Evolutionary conservation across 2,888 invertebrate species (phyloP), one percentile per base, ranked within the genome.

Genomic region (Temnothorax ravouxi): DNA sequence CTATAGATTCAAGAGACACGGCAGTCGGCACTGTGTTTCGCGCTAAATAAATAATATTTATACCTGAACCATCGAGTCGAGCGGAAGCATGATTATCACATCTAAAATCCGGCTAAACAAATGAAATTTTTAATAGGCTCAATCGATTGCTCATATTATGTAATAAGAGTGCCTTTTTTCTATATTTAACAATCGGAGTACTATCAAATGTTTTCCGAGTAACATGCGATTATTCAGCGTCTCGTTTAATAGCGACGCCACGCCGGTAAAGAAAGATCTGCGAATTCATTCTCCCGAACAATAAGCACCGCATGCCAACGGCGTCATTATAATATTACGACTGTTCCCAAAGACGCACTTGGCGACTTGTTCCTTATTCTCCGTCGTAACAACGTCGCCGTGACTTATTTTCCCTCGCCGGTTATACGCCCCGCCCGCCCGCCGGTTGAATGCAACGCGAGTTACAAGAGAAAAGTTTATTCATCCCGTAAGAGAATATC

Each of bases 391-490:
- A 77, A 71, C n/a, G 44, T 71, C 72, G 18, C 13, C 25, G 21
- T 71, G 44, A 79, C 44, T 71, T 79, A 71, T 56, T 79, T 71
- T 47, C 34, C 34, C 67, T 69, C 69, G 77, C 21, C 67, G 54
- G 29, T 44, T 79, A 56, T 54, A 13, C n/a, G 34, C 13, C n/a
- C n/a, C 56, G 25, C 34, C 5, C n/a, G 21, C 18, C 8, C 59
- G 6, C 15, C 15, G 44, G 62, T 66, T 77, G 67, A 67, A 67
- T 29, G 29, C 29, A 25, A 47, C 21, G 52, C 61, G 41, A 25
- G 29, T 34, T 29, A 29, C 66, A 2, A 9, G 75, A 62, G 69
- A 82, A 82, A 86, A 82, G 82, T 86, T 86, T 75, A 86, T 86
- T 86, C 75, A 64, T 86, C 62, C 50, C 50, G 44, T 38, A 44